phyloP scores from a whole-genome alignment of 1,140 invertebrate genomes.

The Riptortus pedestris region DNA sequence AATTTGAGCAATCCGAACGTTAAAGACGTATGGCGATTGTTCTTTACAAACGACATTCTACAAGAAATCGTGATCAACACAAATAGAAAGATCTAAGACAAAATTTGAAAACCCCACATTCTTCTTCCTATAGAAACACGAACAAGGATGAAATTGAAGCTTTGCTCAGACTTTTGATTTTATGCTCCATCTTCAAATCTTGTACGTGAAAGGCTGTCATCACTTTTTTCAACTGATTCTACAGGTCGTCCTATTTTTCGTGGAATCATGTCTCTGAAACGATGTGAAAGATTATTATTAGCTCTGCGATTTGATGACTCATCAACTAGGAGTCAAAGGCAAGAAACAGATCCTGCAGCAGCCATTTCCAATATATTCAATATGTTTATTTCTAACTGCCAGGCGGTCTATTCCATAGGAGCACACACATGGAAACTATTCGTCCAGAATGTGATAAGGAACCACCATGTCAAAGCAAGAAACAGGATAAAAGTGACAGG shows the following conservation, averaged over 20 bases:
- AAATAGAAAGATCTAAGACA: background rate
- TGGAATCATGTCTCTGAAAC: slow-evolving; percentile 11
- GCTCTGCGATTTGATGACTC: slow-evolving; percentile 36
- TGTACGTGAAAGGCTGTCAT: background rate
- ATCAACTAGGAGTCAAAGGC: slow-evolving; percentile 30
- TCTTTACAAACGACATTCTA: background rate
- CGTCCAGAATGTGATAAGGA: too few relatives aligned
- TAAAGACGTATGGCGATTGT: background rate
- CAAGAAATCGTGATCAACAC: background rate
- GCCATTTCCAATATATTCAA: slow-evolving; percentile 34
- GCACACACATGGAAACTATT: slow-evolving; percentile 31
- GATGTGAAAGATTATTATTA: slow-evolving; percentile 35
- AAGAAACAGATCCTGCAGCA: slow-evolving; percentile 30
- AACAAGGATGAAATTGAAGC: background rate
- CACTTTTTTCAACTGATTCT: background rate
- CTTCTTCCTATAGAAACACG: background rate
- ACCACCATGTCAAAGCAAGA: too few relatives aligned
- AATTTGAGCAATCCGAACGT: background rate
- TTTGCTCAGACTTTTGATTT: background rate
- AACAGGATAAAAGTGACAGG: too few relatives aligned
- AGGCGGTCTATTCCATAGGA: slow-evolving; percentile 32
- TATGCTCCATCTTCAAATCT: background rate
- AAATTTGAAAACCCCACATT: background rate
- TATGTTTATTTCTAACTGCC: slow-evolving; percentile 36
- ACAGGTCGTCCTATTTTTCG: background rate